Conservation (phyloP, 2,797 vertebrate genomes). For the Channallabes apus region DNA sequence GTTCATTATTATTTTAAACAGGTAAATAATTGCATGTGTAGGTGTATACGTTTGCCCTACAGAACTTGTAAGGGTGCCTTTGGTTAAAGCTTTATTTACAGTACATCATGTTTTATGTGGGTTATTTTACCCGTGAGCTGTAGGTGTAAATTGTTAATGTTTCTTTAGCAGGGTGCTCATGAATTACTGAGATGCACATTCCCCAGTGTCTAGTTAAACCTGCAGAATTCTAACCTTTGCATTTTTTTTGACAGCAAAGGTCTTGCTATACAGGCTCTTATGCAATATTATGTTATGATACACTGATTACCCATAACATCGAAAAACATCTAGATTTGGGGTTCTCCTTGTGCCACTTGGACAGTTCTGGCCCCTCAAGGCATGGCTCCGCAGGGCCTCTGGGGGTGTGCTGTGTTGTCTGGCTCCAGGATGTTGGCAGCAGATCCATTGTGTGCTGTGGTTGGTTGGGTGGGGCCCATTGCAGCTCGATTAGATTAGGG, state of each 20-base stretch:
- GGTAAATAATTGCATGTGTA: neutral
- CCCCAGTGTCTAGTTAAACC: constrained; percentile 17
- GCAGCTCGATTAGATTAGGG: too few species aligned
- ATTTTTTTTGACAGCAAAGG: neutral
- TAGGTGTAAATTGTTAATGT: constrained; percentile 54
- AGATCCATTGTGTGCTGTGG: too few species aligned
- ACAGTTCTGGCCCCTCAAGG: too few species aligned
- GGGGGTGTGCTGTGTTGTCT: too few species aligned
- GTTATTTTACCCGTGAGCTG: neutral
- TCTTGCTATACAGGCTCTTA: neutral
- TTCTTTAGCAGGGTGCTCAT: constrained; percentile 38
- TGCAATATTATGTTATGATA: too few species aligned
- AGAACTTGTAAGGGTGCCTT: neutral
- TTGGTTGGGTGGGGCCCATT: too few species aligned
- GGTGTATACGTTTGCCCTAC: neutral
- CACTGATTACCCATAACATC: too few species aligned
- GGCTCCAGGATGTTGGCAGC: too few species aligned
- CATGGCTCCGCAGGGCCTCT: too few species aligned
- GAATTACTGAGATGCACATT: constrained; percentile 55
- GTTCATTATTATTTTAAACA: neutral
- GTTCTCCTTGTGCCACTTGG: too few species aligned
- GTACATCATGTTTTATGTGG: constrained; percentile 17
- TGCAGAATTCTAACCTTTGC: neutral
- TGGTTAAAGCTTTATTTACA: constrained; percentile 15
- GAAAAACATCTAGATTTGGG: too few species aligned